Evolutionary conservation across 2,113 vertebrate species (phyloP).

Genomic region (Chinchilla lanigera): DNA sequence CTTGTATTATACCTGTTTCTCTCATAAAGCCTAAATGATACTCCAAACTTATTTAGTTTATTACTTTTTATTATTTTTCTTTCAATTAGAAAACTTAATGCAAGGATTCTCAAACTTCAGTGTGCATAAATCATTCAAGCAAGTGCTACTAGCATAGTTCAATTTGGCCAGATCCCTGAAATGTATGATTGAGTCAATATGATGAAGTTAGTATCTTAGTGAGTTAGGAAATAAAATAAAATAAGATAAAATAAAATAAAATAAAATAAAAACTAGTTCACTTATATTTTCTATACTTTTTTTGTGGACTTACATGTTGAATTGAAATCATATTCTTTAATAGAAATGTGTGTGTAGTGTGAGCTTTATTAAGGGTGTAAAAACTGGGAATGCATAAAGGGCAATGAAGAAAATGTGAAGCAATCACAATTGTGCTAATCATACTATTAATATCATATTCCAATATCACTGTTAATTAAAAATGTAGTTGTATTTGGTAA

Average conservation of each 20-base stretch:
- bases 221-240: background rate
- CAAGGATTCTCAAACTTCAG: background rate
- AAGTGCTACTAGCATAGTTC: background rate
- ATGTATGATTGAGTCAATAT: background rate
- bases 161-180: background rate
- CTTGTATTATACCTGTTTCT: too few species aligned
- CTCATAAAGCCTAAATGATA: too few species aligned
- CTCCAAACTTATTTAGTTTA: background rate
- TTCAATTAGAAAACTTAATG: background rate
- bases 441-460: slow-evolving; percentile 30
- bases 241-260: too few species aligned
- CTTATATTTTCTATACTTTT: slow-evolving; percentile 5
- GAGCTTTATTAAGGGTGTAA: slow-evolving; percentile 8
- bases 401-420: background rate
- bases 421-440: background rate
- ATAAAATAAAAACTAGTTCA: too few species aligned
- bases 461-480: slow-evolving; percentile 54
- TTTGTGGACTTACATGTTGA: background rate
- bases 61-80: background rate
- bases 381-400: background rate
- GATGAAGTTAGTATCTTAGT: background rate
- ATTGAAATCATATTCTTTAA: background rate
- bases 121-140: background rate
- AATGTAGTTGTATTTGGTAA: slow-evolving; percentile 39
- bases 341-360: background rate